Base-by-base conservation (phyloP, 2,113 vertebrate species). In the Corythornis madagascariensis region DNA sequence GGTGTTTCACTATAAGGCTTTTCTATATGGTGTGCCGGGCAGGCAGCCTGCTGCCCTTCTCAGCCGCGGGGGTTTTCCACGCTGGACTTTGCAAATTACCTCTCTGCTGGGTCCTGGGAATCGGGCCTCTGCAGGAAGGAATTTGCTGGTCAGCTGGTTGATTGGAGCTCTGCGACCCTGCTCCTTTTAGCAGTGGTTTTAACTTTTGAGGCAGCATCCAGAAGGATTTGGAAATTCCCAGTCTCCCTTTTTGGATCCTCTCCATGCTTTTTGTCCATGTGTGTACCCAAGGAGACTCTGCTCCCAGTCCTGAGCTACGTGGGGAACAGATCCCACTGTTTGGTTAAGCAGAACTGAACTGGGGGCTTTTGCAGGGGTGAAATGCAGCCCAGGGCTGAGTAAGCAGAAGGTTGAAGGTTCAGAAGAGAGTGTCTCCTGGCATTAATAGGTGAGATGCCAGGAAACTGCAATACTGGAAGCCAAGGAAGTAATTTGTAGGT, bases 141-240 rank as follows among this genome's bases (percentile, higher is more conserved):
- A 93, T 92, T 75, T 87, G 59, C 71, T 73, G 91, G 83, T 90
- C 94, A 94, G 63, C 1, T 66, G 38, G 81, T 79, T 84, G 71
- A 89, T 45, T 20, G 9, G 52, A 91, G 91, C 66, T 50, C 42
- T 3, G 16, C 21, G 71, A 89, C 91, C 89, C 84, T 84, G 29
- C 86, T 96, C 86, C 74, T 95, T 77, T 91, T 77, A 96, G 71
- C 67, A 45, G 67, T 52, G 84, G 79, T 25, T 84, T 84, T 70
- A 70, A 47, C 45, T 89, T 89, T 21, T 20, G 42, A 93, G 40
- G 64, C 71, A 63, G 38, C 33, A 66, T 79, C 63, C 84, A 40
- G 38, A 89, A 92, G 63, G 75, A 73, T 92, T 94, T 24, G 94
- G 95, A 96, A 96, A 95, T 96, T 94, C 95, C 94, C 94, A 40